Evolutionary conservation across 2,888 invertebrate species (phyloP).

Genomic region (Apodemia zela): DNA sequence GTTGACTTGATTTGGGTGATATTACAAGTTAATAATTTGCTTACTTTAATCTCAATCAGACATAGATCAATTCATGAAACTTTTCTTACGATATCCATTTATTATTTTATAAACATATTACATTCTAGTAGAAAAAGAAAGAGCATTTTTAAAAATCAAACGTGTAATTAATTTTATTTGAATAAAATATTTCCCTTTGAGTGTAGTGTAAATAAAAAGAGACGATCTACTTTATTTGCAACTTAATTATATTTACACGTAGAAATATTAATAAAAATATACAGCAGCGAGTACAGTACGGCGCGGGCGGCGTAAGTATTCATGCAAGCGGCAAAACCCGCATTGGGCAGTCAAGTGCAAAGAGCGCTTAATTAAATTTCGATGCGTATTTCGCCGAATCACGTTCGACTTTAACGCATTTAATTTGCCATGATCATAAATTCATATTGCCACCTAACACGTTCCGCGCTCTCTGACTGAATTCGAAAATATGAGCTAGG

Average conservation of each 20-base stretch:
- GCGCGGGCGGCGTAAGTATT: constrained; percentile 34
- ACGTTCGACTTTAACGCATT: constrained; percentile 62
- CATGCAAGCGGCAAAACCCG: constrained; percentile 35
- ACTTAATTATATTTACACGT: constrained; percentile 27
- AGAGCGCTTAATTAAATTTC: constrained; percentile 62
- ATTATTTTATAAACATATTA: no score
- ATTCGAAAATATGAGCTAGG: constrained; percentile 59
- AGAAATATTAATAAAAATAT: constrained; percentile 18
- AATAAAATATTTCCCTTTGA: constrained; percentile 5
- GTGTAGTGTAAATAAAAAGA: constrained; percentile 8
- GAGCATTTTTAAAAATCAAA: no score
- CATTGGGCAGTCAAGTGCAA: constrained; percentile 46
- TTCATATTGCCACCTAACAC: constrained; percentile 71
- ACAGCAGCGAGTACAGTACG: constrained; percentile 10
- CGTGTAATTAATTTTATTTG: constrained; percentile 9
- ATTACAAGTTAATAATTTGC: no score
- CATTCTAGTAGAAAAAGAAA: no score
- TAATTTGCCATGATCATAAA: constrained; percentile 69
- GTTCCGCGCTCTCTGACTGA: constrained; percentile 53
- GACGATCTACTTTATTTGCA: constrained; percentile 8
- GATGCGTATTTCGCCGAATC: constrained; percentile 53
- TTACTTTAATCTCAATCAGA: no score
- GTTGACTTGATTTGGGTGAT: no score
- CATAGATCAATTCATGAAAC: no score
- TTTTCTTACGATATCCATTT: no score